These are phyloP conservation scores for Cataglyphis livida DNA, from an alignment of 2,888 invertebrate species.

Conservation along the genomic window DNA sequence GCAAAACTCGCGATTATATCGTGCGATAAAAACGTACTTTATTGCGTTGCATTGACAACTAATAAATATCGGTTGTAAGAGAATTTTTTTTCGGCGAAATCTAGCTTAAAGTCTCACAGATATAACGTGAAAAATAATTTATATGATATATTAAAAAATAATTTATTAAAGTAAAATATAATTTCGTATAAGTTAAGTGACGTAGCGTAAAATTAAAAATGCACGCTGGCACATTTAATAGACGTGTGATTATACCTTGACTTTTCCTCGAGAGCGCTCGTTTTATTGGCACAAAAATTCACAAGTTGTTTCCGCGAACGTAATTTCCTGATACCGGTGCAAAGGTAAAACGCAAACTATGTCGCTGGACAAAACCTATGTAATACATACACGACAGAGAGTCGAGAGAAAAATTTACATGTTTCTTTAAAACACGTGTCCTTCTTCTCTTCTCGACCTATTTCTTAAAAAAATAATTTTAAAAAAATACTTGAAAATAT, in stretches of 20 bases:
- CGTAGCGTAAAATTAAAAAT: background rate
- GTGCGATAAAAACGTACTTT: background rate
- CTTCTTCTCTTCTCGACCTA: background rate
- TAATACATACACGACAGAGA: background rate
- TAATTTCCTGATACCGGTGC: slow-evolving; percentile 7
- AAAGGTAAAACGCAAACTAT: slow-evolving; percentile 32
- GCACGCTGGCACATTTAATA: background rate
- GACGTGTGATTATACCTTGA: background rate
- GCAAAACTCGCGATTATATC: background rate
- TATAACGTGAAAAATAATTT: background rate
- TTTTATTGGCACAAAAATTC: slow-evolving; percentile 26
- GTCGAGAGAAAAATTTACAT: background rate
- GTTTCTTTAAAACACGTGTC: slow-evolving; percentile 14
- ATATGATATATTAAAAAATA: background rate
- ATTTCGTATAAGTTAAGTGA: background rate
- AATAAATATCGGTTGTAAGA: background rate
- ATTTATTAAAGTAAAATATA: background rate
- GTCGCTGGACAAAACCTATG: background rate
- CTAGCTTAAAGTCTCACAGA: background rate
- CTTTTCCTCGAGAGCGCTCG: background rate
- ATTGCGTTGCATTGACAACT: background rate
- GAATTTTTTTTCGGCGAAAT: background rate
- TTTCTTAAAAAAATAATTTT: background rate
- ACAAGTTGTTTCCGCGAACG: slow-evolving; percentile 27
- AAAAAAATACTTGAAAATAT: background rate